phyloP scores from a whole-genome alignment of 2,113 vertebrate genomes.

The Psilopsiagon aymara region DNA sequence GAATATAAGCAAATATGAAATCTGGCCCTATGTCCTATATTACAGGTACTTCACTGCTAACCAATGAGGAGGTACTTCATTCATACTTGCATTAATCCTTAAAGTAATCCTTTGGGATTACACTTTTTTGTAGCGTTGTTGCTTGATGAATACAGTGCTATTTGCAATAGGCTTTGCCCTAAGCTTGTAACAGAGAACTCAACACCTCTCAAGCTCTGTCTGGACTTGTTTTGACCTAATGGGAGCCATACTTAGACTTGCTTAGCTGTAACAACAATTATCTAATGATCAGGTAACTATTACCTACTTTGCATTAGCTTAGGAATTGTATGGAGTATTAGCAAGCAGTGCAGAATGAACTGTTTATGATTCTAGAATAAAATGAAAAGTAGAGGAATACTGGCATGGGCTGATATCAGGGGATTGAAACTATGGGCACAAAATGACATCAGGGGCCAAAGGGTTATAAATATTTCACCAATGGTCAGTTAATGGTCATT shows the following conservation, averaged over 20 bases:
- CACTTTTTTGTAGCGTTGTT: rapidly evolving
- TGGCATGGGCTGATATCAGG: not conserved
- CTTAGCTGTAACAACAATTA: not conserved
- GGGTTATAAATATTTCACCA: not conserved
- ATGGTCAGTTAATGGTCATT: not conserved
- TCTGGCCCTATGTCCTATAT: not conserved
- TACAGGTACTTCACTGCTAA: not conserved
- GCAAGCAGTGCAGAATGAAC: not conserved
- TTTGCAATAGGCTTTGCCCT: not conserved
- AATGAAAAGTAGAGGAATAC: not conserved
- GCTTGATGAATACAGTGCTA: rapidly evolving
- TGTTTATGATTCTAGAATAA: not conserved
- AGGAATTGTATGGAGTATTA: not conserved
- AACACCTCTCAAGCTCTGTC: not conserved
- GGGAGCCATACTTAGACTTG: not conserved
- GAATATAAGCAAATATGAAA: not conserved
- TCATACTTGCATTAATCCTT: not conserved
- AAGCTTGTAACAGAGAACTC: not conserved
- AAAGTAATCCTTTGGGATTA: not conserved
- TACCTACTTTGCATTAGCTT: not conserved
- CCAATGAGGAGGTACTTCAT: not conserved
- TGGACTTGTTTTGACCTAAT: not conserved
- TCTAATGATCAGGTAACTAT: not conserved
- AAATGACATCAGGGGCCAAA: not conserved
- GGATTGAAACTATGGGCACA: not conserved